A percentile compares a stretch with the other conserved stretches of the same genome.
Conservation (phyloP, 2,888 invertebrate species). For the Zele albiditarsus region DNA sequence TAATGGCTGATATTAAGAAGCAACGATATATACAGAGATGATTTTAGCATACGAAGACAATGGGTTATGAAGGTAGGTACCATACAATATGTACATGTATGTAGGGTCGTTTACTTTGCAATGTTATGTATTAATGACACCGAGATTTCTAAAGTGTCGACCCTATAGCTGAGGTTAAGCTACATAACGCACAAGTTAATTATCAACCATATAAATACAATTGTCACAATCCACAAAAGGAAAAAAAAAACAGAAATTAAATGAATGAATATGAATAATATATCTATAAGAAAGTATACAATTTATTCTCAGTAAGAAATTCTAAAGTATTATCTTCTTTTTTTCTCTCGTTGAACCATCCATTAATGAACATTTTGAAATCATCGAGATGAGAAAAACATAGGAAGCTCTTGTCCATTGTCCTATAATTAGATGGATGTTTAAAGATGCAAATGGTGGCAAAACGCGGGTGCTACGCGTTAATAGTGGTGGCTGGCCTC, state of each 20-base stretch:
- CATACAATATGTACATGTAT: not conserved
- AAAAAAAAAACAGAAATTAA: not conserved
- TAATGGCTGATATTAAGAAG: constrained; percentile 51
- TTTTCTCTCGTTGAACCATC: not conserved
- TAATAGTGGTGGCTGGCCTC: constrained; percentile 63
- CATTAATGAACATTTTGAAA: constrained; percentile 14
- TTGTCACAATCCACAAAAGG: not conserved
- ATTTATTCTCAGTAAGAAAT: not conserved
- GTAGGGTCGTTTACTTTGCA: constrained; percentile 41
- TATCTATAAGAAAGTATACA: not conserved
- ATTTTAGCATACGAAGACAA: constrained; percentile 53
- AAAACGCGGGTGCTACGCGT: constrained; percentile 66
- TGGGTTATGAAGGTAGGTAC: constrained; percentile 22
- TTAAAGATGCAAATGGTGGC: constrained; percentile 60
- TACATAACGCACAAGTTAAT: not conserved
- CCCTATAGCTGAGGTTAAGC: constrained; percentile 39
- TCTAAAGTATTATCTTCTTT: not conserved
- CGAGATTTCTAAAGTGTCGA: constrained; percentile 54
- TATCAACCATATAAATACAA: not conserved
- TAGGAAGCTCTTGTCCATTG: constrained; percentile 46
- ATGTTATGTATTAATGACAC: constrained; percentile 44
- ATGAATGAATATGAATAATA: not conserved
- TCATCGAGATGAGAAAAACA: constrained; percentile 1
- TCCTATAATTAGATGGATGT: constrained; percentile 68
- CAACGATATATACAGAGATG: constrained; percentile 31